Percentiles rank a stretch among this genome's conserved stretches.
Evolutionary conservation across 2,888 invertebrate species (phyloP).

Genomic region (Periphyllus acericola): DNA sequence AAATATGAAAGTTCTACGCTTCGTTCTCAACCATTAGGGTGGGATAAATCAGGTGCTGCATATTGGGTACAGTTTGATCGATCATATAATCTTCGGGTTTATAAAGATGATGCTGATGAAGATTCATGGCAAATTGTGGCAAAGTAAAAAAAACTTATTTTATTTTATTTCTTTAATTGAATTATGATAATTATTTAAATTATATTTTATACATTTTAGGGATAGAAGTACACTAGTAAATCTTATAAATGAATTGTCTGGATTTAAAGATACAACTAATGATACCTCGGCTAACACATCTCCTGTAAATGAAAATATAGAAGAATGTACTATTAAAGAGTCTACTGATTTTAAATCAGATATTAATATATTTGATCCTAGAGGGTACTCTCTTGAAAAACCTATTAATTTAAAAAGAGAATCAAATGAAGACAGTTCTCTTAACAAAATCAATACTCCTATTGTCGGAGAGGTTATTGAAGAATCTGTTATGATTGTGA

Average conservation of each 20-base stretch:
- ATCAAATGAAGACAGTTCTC: slow-evolving; percentile 76
- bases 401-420: slow-evolving; percentile 67
- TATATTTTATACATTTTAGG: slow-evolving; percentile 69
- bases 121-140: slow-evolving; percentile 95
- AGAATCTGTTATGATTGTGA: slow-evolving; percentile 77
- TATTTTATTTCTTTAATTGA: neutral
- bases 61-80: slow-evolving; percentile 95
- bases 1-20: slow-evolving; percentile 82
- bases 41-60: slow-evolving; percentile 87
- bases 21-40: slow-evolving; percentile 87
- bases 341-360: slow-evolving; percentile 5
- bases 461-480: slow-evolving; percentile 77
- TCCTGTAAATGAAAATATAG: slow-evolving; percentile 11
- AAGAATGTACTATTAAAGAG: slow-evolving; percentile 14
- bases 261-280: slow-evolving; percentile 66
- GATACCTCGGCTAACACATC: slow-evolving; percentile 55
- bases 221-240: slow-evolving; percentile 82
- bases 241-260: slow-evolving; percentile 79
- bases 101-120: slow-evolving; percentile 95
- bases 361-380: slow-evolving; percentile 5
- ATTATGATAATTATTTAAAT: neutral
- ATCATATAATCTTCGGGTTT: slow-evolving; percentile 88
- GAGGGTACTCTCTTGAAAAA: slow-evolving; percentile 12
- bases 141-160: slow-evolving; percentile 71
- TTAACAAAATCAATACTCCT: slow-evolving; percentile 66